These are phyloP conservation scores for Clytia hemisphaerica DNA, from an alignment of 30 jellyfish, hydroid and myxozoan species.

Conservation along the genomic window DNA sequence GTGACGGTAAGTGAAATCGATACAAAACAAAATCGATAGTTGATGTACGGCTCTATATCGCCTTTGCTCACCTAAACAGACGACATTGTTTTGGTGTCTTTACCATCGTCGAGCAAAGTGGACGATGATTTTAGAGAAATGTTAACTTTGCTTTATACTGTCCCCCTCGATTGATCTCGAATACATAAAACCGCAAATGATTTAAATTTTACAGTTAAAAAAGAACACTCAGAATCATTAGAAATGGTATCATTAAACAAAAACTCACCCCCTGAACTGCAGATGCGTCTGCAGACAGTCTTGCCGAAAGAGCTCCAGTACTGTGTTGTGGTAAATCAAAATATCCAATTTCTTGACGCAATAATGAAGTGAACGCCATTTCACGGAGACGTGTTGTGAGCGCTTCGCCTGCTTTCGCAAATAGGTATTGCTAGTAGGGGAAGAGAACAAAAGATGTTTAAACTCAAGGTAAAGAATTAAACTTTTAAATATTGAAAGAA, in stretches of 20 bases:
- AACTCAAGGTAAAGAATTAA: background rate
- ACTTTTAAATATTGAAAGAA: background rate
- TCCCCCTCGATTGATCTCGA: too few relatives aligned
- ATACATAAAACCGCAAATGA: too few relatives aligned
- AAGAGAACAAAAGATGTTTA: background rate
- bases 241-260: too few relatives aligned
- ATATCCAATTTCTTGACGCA: slow-evolving; percentile 76
- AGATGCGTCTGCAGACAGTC: slow-evolving; percentile 86
- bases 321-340: slow-evolving; percentile 65
- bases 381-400: slow-evolving; percentile 65
- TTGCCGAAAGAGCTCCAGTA: slow-evolving; percentile 72
- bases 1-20: too few relatives aligned
- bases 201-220: too few relatives aligned
- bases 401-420: slow-evolving; percentile 77
- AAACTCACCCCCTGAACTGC: slow-evolving; percentile 74
- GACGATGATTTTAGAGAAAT: too few relatives aligned
- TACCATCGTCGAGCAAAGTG: too few relatives aligned
- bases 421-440: slow-evolving; percentile 40
- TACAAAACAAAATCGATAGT: too few relatives aligned
- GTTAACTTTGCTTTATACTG: too few relatives aligned
- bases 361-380: slow-evolving; percentile 54
- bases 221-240: background rate
- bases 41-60: too few relatives aligned
- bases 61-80: too few relatives aligned
- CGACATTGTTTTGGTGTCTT: too few relatives aligned